Evolutionary conservation across 2,888 invertebrate genomes (phyloP).

Genomic region (Nephrotoma flavescens): DNA sequence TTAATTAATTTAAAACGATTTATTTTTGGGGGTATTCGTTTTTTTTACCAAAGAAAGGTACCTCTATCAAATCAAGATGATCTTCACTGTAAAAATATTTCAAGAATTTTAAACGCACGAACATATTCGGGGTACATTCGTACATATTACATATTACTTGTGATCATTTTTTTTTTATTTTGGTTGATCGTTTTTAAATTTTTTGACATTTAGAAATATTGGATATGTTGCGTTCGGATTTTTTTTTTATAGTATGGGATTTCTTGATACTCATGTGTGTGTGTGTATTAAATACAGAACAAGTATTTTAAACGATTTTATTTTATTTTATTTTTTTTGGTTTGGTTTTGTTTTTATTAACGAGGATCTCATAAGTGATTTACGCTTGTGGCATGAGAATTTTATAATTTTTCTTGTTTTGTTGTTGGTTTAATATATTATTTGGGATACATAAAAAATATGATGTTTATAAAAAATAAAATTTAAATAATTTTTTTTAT

Average conservation of each 20-base stretch:
- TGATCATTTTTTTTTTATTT: not conserved
- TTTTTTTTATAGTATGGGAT: not conserved
- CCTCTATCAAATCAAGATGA: not conserved
- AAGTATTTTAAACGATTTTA: slow-evolving; percentile 1
- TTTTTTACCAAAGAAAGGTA: not conserved
- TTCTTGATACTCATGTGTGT: not conserved
- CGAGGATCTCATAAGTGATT: slow-evolving; percentile 5
- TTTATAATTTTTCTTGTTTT: not conserved
- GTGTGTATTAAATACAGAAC: not conserved
- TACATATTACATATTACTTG: not conserved
- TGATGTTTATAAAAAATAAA: not conserved
- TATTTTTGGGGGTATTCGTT: not conserved
- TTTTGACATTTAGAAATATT: slow-evolving; percentile 4
- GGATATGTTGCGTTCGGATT: not conserved
- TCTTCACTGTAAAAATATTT: not conserved
- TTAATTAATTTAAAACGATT: not conserved
- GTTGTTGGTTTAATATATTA: not conserved
- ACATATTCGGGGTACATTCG: not conserved
- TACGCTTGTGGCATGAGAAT: slow-evolving; percentile 5
- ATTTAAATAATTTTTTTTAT: slow-evolving; percentile 1
- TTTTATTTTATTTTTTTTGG: not conserved
- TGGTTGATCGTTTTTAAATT: not conserved
- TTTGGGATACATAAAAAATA: not conserved
- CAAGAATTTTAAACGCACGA: slow-evolving; percentile 5
- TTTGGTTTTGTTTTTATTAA: slow-evolving; percentile 4